Conservation (phyloP, 2,888 invertebrate genomes). For the Catocala nupta region DNA sequence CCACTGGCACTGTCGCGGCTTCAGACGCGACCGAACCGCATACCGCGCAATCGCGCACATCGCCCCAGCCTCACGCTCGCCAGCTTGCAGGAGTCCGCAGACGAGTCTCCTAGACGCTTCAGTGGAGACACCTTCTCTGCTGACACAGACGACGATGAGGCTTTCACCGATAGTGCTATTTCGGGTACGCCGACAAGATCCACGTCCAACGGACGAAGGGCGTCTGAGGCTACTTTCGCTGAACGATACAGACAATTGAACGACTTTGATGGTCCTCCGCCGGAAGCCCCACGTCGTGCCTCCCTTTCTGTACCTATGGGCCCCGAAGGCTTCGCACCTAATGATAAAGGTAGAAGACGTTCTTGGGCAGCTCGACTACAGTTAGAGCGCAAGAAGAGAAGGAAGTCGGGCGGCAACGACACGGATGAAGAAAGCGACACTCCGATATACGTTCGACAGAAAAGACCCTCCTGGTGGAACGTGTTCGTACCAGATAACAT, state of each 20-base stretch:
- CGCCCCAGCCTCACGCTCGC: slow-evolving; percentile 81
- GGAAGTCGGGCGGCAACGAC: slow-evolving; percentile 84
- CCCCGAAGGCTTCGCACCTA: slow-evolving; percentile 69
- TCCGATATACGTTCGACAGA: slow-evolving; percentile 88
- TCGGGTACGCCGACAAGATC: slow-evolving; percentile 64
- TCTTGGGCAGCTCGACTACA: slow-evolving; percentile 88
- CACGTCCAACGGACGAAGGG: slow-evolving; percentile 76
- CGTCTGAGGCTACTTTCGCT: slow-evolving; percentile 81
- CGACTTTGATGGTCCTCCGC: slow-evolving; percentile 79
- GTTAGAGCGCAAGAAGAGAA: slow-evolving; percentile 85
- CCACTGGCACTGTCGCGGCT: slow-evolving; percentile 80
- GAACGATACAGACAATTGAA: slow-evolving; percentile 81
- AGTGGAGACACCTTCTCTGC: slow-evolving; percentile 74
- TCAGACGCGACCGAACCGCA: slow-evolving; percentile 71
- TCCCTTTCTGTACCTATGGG: slow-evolving; percentile 78
- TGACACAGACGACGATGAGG: slow-evolving; percentile 79
- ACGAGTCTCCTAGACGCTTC: slow-evolving; percentile 78
- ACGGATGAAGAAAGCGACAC: slow-evolving; percentile 79
- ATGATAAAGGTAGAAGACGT: slow-evolving; percentile 88
- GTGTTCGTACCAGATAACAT: slow-evolving; percentile 93
- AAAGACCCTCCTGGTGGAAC: slow-evolving; percentile 96
- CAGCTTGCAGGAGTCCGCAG: slow-evolving; percentile 79
- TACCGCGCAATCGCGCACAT: slow-evolving; percentile 71
- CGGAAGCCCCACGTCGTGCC: slow-evolving; percentile 79
- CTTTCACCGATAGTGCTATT: slow-evolving; percentile 69